Base-by-base conservation (phyloP, 2,888 invertebrate genomes). In the Agrilus mali region DNA sequence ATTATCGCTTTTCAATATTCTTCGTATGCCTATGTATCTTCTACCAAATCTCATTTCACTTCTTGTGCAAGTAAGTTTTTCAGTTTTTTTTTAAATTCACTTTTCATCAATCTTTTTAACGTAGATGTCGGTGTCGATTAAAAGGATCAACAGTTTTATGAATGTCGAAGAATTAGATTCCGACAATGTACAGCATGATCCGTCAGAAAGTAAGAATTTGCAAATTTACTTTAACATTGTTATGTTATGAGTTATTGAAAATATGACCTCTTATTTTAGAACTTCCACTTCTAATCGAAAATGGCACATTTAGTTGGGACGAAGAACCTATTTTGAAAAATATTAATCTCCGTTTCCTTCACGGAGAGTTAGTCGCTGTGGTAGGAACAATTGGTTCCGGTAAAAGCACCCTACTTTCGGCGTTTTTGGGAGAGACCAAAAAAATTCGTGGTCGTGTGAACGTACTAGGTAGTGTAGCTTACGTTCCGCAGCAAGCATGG, bases 401-500 rank as follows among this genome's bases (percentile, higher is more conserved):
- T 38, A 93, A 93, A 70, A 87, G 86, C 54, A 93, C 93, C 36
- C 73, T 96, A 22, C 70, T 95, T 33, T 82, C 88, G 4, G 92
- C 94, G 0, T 70, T 90, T 46, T 74, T 94, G 4, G 78, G 93
- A 55, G 94, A 95, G 72, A 92, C 94, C 88, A 84, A 86, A 55
- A 89, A 86, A 66, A 57, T 77, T 2, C 75, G 78, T 14, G 93
- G 93, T 22, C 69, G 78, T 34, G 85, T 92, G 7, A 87, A 86
- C 60, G 85, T 86, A 1, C 58, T 70, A 3, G 73, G 74, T 32
- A 60, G 62, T 22, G 65, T 80, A 48, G 92, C 92, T 0, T 94
- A 92, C 65, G 92, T 93, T 2, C 80, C 93, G 0, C 94, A 94
- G 59, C 92, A 92, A 67, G 93, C 96, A 1, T 97, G 97, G 97